Percentiles rank a stretch among this genome's conserved stretches.
Evolutionary conservation across 1,140 invertebrate genomes (phyloP).

Genomic region (Lepidostoma basale): DNA sequence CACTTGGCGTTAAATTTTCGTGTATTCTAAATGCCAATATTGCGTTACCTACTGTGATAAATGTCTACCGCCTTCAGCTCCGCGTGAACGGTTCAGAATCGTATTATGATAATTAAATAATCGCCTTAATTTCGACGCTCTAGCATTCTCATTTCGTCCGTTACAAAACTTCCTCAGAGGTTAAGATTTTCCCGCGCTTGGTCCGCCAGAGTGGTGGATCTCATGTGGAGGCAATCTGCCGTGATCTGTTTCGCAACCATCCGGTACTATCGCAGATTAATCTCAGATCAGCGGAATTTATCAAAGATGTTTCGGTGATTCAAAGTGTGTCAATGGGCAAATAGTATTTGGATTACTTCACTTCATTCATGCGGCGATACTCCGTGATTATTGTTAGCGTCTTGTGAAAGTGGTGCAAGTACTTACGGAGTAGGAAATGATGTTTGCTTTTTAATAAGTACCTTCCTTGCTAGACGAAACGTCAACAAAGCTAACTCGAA

Average conservation of each 20-base stretch:
- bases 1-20: no score
- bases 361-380: no score
- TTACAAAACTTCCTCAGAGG: constrained; percentile 6
- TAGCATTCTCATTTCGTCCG: neutral
- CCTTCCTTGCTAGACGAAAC: no score
- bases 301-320: neutral
- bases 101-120: neutral
- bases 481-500: no score
- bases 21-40: no score
- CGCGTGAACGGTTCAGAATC: neutral
- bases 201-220: neutral
- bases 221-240: neutral
- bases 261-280: neutral
- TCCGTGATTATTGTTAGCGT: no score
- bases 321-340: neutral
- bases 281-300: no score
- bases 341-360: neutral
- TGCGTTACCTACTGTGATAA: no score
- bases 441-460: no score
- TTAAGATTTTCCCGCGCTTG: neutral
- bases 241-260: neutral
- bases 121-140: neutral
- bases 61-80: no score
- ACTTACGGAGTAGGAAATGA: no score
- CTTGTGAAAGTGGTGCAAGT: no score